These are phyloP conservation scores for Pandemis cinnamomeana DNA, from an alignment of 2,888 invertebrate genomes.

Conservation along the genomic window DNA sequence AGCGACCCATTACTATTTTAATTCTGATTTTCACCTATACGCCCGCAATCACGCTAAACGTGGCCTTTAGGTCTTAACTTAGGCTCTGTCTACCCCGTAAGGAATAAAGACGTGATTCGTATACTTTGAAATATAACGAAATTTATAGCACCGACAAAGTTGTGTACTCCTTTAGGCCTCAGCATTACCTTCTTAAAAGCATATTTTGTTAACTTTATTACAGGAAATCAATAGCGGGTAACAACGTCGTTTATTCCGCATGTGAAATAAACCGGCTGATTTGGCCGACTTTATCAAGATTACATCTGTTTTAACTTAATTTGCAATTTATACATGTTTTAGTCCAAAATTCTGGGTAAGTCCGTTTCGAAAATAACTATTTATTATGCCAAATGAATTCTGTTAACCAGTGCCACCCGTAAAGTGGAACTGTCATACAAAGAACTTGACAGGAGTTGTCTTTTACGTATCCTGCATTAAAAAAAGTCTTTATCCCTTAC, in stretches of 20 bases:
- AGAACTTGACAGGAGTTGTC: not conserved
- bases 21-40: no score
- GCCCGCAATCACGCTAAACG: no score
- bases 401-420: constrained; percentile 32
- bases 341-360: constrained; percentile 25
- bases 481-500: no score
- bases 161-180: not conserved
- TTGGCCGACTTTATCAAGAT: constrained; percentile 32
- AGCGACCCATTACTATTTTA: no score
- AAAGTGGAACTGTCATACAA: not conserved
- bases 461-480: no score
- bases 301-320: constrained; percentile 39
- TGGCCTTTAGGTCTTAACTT: no score
- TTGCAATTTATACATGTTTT: constrained; percentile 39
- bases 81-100: no score
- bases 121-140: no score
- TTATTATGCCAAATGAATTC: constrained; percentile 24
- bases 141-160: not conserved
- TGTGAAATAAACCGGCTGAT: constrained; percentile 25
- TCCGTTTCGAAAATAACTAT: constrained; percentile 27
- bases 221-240: constrained; percentile 34
- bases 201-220: constrained; percentile 29
- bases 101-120: no score
- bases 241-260: constrained; percentile 26
- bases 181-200: constrained; percentile 10